These are phyloP conservation scores for Hafferia zeledoni DNA, from an alignment of 2,797 vertebrate genomes.

Conservation along the genomic window DNA sequence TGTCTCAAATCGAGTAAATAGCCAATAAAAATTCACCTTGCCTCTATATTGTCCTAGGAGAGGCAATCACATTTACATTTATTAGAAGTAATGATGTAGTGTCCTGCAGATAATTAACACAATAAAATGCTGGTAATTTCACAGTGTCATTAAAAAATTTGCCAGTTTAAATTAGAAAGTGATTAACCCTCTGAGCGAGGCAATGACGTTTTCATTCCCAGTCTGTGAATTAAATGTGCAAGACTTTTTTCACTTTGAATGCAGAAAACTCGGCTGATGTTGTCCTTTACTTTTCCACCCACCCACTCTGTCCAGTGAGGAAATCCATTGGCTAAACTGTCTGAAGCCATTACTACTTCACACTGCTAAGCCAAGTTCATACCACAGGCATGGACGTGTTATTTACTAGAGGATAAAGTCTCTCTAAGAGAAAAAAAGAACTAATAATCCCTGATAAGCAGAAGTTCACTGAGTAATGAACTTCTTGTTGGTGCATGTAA, in stretches of 20 bases:
- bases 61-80: slow-evolving; percentile 81
- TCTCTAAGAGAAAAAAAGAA: slow-evolving; percentile 21
- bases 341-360: slow-evolving; percentile 23
- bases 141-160: slow-evolving; percentile 85
- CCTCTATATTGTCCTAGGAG: slow-evolving; percentile 78
- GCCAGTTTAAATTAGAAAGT: slow-evolving; percentile 82
- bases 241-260: slow-evolving; percentile 33
- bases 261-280: background rate
- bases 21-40: slow-evolving; percentile 84
- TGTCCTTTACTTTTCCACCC: slow-evolving; percentile 8
- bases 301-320: background rate
- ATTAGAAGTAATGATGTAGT: slow-evolving; percentile 84
- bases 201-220: slow-evolving; percentile 81
- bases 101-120: slow-evolving; percentile 86
- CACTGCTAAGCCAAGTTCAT: background rate
- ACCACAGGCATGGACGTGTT: background rate
- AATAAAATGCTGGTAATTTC: slow-evolving; percentile 87
- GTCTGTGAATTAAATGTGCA: slow-evolving; percentile 75
- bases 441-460: slow-evolving; percentile 40
- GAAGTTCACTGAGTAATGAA: slow-evolving; percentile 67
- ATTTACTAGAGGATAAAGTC: slow-evolving; percentile 14
- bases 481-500: slow-evolving; percentile 57
- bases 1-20: slow-evolving; percentile 70
- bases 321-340: background rate
- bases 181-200: slow-evolving; percentile 81